These are phyloP conservation scores for Solea senegalensis DNA, from an alignment of 2,113 vertebrate genomes.

Conservation along the genomic window DNA sequence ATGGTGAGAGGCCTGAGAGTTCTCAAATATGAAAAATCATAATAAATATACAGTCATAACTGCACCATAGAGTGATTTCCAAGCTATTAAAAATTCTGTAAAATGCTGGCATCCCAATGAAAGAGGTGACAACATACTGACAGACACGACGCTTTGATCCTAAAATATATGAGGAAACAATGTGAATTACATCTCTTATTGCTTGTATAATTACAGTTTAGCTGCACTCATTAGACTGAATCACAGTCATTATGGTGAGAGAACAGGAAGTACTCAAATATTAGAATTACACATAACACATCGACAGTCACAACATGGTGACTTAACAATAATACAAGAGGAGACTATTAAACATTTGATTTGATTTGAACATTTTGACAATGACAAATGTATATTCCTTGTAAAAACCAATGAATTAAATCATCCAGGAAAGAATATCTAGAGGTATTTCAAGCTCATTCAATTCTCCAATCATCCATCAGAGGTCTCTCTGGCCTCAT, in stretches of 20 bases:
- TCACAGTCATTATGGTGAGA: constrained; percentile 3
- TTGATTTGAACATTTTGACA: not conserved
- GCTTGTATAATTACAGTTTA: constrained; percentile 1
- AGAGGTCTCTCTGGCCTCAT: constrained; percentile 48
- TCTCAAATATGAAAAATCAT: not conserved
- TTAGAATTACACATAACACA: not conserved
- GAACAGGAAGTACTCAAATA: not conserved
- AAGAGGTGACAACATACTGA: too few relatives aligned
- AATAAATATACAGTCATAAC: not conserved
- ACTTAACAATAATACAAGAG: not conserved
- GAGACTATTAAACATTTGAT: not conserved
- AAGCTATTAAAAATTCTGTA: not conserved
- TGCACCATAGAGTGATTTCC: not conserved
- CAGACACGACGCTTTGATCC: too few relatives aligned
- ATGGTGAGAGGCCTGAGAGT: not conserved
- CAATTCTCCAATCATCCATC: constrained; percentile 45
- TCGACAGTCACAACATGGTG: not conserved
- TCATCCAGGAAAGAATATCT: not conserved
- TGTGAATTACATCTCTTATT: not conserved
- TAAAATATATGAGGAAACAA: too few relatives aligned
- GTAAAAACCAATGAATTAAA: not conserved
- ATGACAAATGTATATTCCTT: not conserved
- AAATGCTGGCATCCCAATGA: too few relatives aligned
- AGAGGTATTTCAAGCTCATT: not conserved
- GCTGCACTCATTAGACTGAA: not conserved